Percentiles rank a stretch among this genome's conserved stretches.
Conservation (phyloP, 1,140 invertebrate genomes). For the Apis florea region DNA sequence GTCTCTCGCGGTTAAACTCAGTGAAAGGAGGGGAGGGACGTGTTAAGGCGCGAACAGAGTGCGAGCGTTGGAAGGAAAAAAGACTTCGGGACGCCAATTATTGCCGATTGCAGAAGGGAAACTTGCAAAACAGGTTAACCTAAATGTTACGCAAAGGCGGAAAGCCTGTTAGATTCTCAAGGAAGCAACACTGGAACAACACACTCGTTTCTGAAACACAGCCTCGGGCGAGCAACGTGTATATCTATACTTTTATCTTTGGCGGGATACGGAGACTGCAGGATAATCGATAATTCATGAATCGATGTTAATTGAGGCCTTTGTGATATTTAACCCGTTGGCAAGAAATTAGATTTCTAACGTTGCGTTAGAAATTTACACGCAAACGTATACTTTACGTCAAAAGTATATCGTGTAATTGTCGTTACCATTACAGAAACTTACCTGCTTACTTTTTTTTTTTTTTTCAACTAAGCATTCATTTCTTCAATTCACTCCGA, state of each 20-base stretch:
- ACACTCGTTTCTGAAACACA: neutral
- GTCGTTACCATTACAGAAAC: too few species aligned
- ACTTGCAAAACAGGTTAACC: constrained; percentile 16
- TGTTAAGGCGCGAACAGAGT: constrained; percentile 8
- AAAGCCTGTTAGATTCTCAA: neutral
- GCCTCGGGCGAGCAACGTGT: neutral
- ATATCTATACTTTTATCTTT: neutral
- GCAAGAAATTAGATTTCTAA: neutral
- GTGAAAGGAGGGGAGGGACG: neutral
- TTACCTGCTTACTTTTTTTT: too few species aligned
- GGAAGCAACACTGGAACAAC: neutral
- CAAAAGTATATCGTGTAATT: too few species aligned
- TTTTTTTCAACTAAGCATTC: too few species aligned
- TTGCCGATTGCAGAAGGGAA: constrained; percentile 4
- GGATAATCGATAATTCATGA: neutral
- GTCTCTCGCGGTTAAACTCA: neutral
- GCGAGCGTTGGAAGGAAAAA: neutral
- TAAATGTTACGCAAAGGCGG: constrained; percentile 17
- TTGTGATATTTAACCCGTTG: neutral
- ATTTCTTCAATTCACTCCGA: too few species aligned
- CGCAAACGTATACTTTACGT: too few species aligned
- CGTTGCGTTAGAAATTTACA: too few species aligned
- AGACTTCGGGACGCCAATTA: constrained; percentile 9
- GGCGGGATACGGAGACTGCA: too few species aligned
- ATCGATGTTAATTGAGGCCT: neutral